phyloP scores from a whole-genome alignment of 2,797 vertebrate species.

The Decapterus maruadsi region DNA sequence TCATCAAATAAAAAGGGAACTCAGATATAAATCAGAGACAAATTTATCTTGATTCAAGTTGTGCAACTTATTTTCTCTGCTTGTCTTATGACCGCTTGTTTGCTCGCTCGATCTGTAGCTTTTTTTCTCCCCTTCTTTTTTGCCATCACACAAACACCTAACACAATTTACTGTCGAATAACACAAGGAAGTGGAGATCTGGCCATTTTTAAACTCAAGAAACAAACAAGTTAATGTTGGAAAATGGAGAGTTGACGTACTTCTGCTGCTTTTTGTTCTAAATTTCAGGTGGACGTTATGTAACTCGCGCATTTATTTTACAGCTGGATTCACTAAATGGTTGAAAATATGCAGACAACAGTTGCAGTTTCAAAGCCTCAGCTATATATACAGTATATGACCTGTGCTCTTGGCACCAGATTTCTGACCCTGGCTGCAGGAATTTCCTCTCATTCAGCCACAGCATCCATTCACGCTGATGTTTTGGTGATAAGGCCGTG shows the following conservation, averaged over 20 bases:
- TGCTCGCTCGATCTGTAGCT: slow-evolving; percentile 5
- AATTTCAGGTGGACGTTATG: not conserved
- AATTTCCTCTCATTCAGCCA: not conserved
- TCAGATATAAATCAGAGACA: slow-evolving; percentile 54
- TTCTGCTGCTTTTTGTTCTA: not conserved
- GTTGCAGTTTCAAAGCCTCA: not conserved
- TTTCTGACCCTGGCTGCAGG: not conserved
- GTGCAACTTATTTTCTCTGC: slow-evolving; percentile 44
- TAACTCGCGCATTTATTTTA: not conserved
- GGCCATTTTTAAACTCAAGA: not conserved
- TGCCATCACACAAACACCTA: slow-evolving; percentile 7
- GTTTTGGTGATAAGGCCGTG: not conserved
- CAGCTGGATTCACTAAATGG: not conserved
- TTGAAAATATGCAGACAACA: not conserved
- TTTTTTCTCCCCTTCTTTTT: not conserved
- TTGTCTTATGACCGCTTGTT: slow-evolving; percentile 65
- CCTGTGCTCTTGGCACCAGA: not conserved
- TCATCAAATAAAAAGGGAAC: slow-evolving; percentile 32
- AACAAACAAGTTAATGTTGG: not conserved
- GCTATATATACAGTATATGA: not conserved
- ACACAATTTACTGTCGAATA: not conserved
- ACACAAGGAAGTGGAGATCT: not conserved
- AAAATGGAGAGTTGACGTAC: not conserved
- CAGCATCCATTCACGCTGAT: not conserved
- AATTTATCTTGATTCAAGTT: slow-evolving; percentile 43